Conservation (phyloP, 2,888 invertebrate species). For the Apeira syringaria region DNA sequence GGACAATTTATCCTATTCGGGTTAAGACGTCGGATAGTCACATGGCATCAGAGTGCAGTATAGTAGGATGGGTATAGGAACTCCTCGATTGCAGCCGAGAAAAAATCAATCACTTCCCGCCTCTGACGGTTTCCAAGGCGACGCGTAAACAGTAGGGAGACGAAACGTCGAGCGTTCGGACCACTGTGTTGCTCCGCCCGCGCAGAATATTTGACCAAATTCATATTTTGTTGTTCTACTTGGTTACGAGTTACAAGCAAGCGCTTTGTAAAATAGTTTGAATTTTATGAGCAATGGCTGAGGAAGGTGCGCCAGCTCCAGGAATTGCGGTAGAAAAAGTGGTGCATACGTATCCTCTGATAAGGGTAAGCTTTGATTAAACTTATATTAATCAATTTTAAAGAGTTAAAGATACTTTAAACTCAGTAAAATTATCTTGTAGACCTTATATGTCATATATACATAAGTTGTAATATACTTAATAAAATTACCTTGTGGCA, state of each 20-base stretch:
- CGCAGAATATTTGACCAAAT: no score
- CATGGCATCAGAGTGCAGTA: slow-evolving; percentile 24
- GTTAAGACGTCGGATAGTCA: no score
- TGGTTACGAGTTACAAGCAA: slow-evolving; percentile 20
- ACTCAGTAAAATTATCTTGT: no score
- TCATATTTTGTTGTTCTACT: slow-evolving; percentile 36
- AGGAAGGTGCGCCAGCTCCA: slow-evolving; percentile 56
- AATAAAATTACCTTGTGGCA: no score
- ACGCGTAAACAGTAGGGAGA: slow-evolving; percentile 78
- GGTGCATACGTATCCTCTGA: slow-evolving; percentile 91
- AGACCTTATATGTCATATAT: no score
- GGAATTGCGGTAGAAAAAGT: slow-evolving; percentile 85
- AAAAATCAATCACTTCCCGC: slow-evolving; percentile 80
- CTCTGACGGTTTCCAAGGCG: slow-evolving; percentile 74
- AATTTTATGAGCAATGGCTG: slow-evolving; percentile 57
- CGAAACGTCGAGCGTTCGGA: slow-evolving; percentile 50
- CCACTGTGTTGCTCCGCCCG: slow-evolving; percentile 38
- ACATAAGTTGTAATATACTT: no score
- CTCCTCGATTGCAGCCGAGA: slow-evolving; percentile 44
- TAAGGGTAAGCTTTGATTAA: slow-evolving; percentile 89
- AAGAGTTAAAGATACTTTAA: no score
- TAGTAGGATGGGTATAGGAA: no score
- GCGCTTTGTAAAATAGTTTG: slow-evolving; percentile 23
- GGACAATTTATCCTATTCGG: no score
- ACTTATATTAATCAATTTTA: no score